These are phyloP conservation scores for Hypotaenidia okinawae DNA, from an alignment of 2,797 vertebrate species.

Conservation along the genomic window DNA sequence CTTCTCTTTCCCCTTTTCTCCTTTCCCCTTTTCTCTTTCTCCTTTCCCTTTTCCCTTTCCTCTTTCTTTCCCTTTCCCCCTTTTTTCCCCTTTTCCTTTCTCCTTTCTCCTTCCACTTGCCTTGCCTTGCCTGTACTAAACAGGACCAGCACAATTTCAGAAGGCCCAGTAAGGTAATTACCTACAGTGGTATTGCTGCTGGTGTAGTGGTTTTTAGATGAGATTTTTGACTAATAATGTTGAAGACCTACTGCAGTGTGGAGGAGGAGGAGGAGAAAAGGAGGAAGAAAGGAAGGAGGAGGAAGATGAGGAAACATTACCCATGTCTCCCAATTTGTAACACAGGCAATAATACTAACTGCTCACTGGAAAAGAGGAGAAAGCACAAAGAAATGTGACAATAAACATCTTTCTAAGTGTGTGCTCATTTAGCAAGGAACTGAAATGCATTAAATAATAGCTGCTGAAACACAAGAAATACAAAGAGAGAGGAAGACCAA, in stretches of 20 bases:
- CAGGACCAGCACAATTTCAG: background rate
- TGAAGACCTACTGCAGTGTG: background rate
- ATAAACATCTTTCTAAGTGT: background rate
- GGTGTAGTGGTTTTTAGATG: background rate
- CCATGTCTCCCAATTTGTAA: background rate
- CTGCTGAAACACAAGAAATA: background rate
- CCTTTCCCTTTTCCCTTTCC: background rate
- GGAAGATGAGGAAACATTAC: background rate
- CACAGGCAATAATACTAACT: background rate
- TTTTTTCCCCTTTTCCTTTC: too few species aligned
- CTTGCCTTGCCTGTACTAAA: background rate
- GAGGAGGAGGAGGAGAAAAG: background rate
- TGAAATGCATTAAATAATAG: background rate
- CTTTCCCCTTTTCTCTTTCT: too few species aligned
- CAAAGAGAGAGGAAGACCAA: background rate
- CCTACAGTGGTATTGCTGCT: background rate
- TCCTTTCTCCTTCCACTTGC: background rate
- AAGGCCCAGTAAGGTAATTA: background rate
- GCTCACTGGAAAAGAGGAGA: background rate
- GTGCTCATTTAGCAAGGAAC: background rate
- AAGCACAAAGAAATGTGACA: background rate
- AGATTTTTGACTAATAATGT: background rate
- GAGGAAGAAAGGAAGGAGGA: background rate
- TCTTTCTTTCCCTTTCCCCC: too few species aligned
- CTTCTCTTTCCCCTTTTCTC: too few species aligned